Conservation (phyloP, 2,113 vertebrate species). For the Cololabis saira region DNA sequence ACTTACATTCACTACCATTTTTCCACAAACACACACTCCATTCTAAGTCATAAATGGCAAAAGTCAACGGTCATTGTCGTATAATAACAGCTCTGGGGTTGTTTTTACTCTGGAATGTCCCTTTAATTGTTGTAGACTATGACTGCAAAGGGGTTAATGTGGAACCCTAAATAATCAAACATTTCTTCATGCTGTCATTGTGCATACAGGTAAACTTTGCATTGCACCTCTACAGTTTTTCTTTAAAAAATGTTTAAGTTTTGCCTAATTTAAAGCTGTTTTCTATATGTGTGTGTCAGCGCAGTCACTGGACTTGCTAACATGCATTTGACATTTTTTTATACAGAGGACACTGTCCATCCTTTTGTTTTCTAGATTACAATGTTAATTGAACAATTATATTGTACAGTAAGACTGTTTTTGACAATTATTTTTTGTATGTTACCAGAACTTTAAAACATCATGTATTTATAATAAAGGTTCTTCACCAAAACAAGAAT, state of each 20-base stretch:
- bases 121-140: too few species aligned
- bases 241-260: conserved; percentile 54
- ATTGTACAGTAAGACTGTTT: conserved; percentile 59
- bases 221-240: conserved; percentile 51
- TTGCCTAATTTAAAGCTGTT: conserved; percentile 49
- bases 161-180: too few species aligned
- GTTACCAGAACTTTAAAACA: conserved; percentile 67
- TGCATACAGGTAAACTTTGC: conserved; percentile 42
- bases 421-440: conserved; percentile 73
- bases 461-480: conserved; percentile 86
- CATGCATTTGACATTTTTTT: conserved; percentile 47
- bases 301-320: conserved; percentile 34
- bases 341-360: conserved; percentile 39
- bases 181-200: conserved; percentile 33
- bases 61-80: too few species aligned
- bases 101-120: too few species aligned
- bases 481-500: conserved; percentile 77
- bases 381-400: conserved; percentile 55
- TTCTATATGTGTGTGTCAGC: conserved; percentile 48
- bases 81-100: too few species aligned
- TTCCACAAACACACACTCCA: too few species aligned
- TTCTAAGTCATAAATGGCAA: too few species aligned
- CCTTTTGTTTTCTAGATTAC: conserved; percentile 52
- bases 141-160: too few species aligned
- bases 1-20: too few species aligned